These are phyloP conservation scores for Habropoda laboriosa DNA, from an alignment of 1,140 invertebrate genomes.

Conservation along the genomic window DNA sequence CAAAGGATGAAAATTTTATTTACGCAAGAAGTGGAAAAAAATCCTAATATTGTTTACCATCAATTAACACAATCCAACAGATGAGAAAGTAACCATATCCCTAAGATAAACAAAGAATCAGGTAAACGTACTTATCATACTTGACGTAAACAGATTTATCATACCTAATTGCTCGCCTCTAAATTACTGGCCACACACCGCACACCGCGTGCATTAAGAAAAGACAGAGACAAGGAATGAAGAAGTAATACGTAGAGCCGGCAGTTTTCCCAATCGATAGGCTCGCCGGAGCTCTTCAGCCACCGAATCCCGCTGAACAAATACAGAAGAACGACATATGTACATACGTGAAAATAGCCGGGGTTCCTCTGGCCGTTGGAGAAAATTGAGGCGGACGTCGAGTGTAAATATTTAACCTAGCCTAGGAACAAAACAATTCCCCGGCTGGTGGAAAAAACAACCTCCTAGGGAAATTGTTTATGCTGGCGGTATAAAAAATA, in stretches of 20 bases:
- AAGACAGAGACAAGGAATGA: neutral
- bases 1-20: too few relatives aligned
- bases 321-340: neutral
- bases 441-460: slow-evolving; percentile 3
- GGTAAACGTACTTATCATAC: too few relatives aligned
- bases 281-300: slow-evolving; percentile 27
- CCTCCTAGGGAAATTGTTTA: slow-evolving; percentile 21
- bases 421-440: slow-evolving; percentile 16
- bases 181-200: neutral
- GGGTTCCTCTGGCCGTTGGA: neutral
- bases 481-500: slow-evolving; percentile 1
- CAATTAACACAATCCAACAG: too few relatives aligned
- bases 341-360: neutral
- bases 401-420: slow-evolving; percentile 54
- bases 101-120: too few relatives aligned
- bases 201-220: neutral
- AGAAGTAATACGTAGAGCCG: neutral
- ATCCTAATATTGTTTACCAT: too few relatives aligned
- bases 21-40: too few relatives aligned
- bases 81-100: too few relatives aligned
- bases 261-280: neutral
- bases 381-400: slow-evolving; percentile 45
- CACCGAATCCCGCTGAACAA: slow-evolving; percentile 30
- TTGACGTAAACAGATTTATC: too few relatives aligned
- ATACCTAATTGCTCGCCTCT: too few relatives aligned